Conservation (phyloP, 2,797 vertebrate genomes). For the Choloepus didactylus region DNA sequence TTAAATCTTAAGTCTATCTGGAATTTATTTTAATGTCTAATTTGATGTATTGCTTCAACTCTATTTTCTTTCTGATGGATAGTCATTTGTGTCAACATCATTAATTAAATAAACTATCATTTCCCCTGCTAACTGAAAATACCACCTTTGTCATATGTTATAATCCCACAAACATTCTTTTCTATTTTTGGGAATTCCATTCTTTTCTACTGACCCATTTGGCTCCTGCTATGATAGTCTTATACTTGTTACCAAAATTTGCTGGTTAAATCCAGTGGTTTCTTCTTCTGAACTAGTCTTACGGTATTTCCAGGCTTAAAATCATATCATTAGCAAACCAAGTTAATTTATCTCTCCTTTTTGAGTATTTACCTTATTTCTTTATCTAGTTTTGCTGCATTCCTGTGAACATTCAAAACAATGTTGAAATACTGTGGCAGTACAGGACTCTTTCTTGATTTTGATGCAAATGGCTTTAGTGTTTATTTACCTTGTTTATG, state of each 20-base stretch:
- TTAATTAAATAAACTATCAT: slow-evolving; percentile 46
- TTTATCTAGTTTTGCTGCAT: slow-evolving; percentile 1
- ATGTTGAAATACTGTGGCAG: background rate
- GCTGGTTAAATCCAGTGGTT: slow-evolving; percentile 4
- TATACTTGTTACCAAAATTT: slow-evolving; percentile 39
- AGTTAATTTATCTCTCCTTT: slow-evolving; percentile 19
- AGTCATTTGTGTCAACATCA: slow-evolving; percentile 35
- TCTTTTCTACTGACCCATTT: background rate
- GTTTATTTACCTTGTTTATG: slow-evolving; percentile 5
- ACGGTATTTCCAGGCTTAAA: background rate
- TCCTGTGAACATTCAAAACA: background rate
- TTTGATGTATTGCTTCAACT: slow-evolving; percentile 35
- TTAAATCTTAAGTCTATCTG: background rate
- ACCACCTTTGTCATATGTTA: background rate
- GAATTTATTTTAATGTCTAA: slow-evolving; percentile 59
- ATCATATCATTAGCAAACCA: slow-evolving; percentile 14
- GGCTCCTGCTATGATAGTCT: background rate
- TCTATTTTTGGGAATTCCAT: slow-evolving; percentile 28
- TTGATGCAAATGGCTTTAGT: background rate
- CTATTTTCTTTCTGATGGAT: slow-evolving; percentile 9
- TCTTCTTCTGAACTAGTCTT: slow-evolving; percentile 1
- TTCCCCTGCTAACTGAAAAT: background rate
- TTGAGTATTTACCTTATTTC: slow-evolving; percentile 24
- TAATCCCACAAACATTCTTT: background rate
- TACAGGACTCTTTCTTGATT: background rate